Evolutionary conservation across 2,888 invertebrate genomes (phyloP), one percentile per base, ranked within the genome.

Genomic region (Hofmannophila pseudospretella): DNA sequence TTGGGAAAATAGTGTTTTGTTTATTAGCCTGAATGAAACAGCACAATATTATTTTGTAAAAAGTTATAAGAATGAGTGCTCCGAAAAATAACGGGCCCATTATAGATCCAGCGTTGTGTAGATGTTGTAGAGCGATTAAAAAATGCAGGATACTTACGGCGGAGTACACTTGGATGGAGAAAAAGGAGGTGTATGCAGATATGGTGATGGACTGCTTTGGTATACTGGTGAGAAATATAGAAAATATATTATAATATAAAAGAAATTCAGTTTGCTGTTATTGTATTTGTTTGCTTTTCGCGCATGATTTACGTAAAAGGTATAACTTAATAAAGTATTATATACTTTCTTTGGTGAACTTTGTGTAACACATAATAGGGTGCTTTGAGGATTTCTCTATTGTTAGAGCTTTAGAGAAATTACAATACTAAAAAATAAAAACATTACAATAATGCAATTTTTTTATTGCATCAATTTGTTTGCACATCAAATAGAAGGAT

Each of bases 151-250:
- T 81, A 7, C 63, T 86, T 3, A 81, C 81, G 23, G 66, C 71
- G 0, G 82, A 84, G 38, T 86, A 86, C 43, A 76, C 70, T 41
- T 86, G 82, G 79, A 79, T 74, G 71, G 82, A 79, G 1, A 64
- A 78, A 33, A 85, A 80, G 42, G 85, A 86, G 47, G 54, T 81
- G 1, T 85, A 85, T 28, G 67, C 84, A 0, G 86, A 85, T 32
- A 85, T 85, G 86, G 56, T 86, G 3, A 82, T 86, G 85, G 85
- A 86, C 41, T 82, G 82, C 52, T 86, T 80, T 35, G 85, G 86
- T 14, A 68, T 86, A 44, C 49, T 85, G 45, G 85, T 85, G 44
- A 68, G 80, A 63, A 39, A 2, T 25, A 9, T 5, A n/a, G 8
- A 7, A 4, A 25, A 25, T 25, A 25, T n/a, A 7, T n/a, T 25